A percentile compares a stretch with the other conserved stretches of the same genome.
These are phyloP conservation scores for Coregonus ussuriensis DNA, from an alignment of 2,797 vertebrate genomes.

Conservation along the genomic window DNA sequence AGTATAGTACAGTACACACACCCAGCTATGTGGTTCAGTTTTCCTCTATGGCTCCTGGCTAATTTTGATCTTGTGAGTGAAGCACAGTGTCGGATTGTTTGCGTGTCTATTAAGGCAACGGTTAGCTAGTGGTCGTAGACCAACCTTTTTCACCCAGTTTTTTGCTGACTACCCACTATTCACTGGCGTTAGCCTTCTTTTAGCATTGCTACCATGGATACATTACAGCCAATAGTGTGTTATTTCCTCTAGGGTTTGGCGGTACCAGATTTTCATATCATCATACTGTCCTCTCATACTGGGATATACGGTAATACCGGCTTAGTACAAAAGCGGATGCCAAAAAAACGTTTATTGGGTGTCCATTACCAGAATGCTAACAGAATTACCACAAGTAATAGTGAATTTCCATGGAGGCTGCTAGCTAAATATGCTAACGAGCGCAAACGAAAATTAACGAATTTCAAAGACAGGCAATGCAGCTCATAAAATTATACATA, in stretches of 20 bases:
- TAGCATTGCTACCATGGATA: not conserved
- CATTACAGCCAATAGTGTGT: not conserved
- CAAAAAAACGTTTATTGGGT: no score
- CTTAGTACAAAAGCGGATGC: no score
- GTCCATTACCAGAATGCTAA: no score
- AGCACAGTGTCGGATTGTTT: not conserved
- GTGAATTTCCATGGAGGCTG: no score
- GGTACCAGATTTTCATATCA: not conserved
- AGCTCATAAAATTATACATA: no score
- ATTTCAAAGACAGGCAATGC: no score
- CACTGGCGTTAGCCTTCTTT: not conserved
- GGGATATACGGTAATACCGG: no score
- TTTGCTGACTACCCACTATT: not conserved
- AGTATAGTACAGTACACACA: not conserved
- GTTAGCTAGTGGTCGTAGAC: not conserved
- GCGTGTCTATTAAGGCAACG: not conserved
- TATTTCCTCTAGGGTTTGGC: not conserved
- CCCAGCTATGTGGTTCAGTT: not conserved
- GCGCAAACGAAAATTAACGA: no score
- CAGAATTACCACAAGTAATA: no score
- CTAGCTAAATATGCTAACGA: no score
- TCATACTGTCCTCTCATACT: no score
- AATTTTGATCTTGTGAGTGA: slow-evolving; percentile 3
- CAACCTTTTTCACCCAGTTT: not conserved
- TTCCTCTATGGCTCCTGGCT: not conserved